These are phyloP conservation scores for Micropoecilia bifurca DNA, from an alignment of 2,797 vertebrate species.

Conservation along the genomic window DNA sequence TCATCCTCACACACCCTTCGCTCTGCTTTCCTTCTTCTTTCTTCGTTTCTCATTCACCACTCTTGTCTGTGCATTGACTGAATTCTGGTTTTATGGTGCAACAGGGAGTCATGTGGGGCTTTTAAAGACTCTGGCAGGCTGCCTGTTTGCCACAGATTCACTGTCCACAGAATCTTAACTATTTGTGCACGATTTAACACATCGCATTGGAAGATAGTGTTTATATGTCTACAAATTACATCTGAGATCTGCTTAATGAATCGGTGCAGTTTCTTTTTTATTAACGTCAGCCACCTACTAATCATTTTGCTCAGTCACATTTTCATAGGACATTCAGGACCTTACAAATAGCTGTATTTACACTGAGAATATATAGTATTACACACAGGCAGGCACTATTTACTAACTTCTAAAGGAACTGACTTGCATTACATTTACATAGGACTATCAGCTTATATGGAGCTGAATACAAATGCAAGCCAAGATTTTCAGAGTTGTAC, in stretches of 20 bases:
- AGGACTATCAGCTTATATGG: neutral
- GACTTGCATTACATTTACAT: neutral
- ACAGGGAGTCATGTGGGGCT: constrained; percentile 11
- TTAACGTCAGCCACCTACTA: constrained; percentile 9
- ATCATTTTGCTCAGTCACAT: constrained; percentile 10
- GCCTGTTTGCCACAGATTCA: constrained; percentile 30
- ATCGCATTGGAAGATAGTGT: constrained; percentile 6
- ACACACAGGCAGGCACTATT: neutral
- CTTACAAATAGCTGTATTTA: neutral
- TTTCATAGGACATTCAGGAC: constrained; percentile 13
- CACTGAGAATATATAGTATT: neutral
- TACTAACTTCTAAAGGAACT: neutral
- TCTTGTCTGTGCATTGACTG: constrained; percentile 15
- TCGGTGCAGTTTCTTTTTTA: constrained; percentile 11
- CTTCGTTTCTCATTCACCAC: constrained; percentile 5
- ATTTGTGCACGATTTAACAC: constrained; percentile 28
- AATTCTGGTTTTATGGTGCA: constrained; percentile 15
- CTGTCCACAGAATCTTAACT: constrained; percentile 36
- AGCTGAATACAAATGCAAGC: neutral
- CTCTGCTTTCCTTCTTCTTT: constrained; percentile 21
- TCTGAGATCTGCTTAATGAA: neutral
- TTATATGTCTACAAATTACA: constrained; percentile 9
- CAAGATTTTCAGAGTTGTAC: neutral
- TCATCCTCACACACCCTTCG: constrained; percentile 15
- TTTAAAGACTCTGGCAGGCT: constrained; percentile 40